Percentiles rank a stretch among this genome's conserved stretches.
These are phyloP conservation scores for Pantherophis vulpinus DNA, from an alignment of 2,797 vertebrate species.

Conservation along the genomic window DNA sequence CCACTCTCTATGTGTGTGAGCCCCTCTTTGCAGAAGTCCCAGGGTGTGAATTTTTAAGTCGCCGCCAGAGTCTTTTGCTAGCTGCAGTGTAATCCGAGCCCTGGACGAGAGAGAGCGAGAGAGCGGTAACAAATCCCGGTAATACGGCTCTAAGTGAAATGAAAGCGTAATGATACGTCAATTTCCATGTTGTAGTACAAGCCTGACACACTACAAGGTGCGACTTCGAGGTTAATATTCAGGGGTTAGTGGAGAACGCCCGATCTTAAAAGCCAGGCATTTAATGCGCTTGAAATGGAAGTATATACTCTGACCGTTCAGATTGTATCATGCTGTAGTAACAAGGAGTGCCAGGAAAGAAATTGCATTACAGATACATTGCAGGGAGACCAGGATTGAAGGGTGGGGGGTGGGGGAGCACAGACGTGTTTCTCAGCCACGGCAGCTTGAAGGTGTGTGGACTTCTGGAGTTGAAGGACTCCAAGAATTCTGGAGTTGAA, in stretches of 20 bases:
- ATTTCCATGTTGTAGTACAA: neutral
- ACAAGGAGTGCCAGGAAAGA: neutral
- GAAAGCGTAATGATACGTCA: slow-evolving; percentile 6
- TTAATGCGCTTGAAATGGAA: slow-evolving; percentile 7
- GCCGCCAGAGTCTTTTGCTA: neutral
- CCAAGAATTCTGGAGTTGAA: neutral
- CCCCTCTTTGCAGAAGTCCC: neutral
- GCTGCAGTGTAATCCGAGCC: neutral
- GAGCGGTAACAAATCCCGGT: neutral
- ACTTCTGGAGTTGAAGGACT: neutral
- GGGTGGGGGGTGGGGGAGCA: accelerated
- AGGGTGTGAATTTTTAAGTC: neutral
- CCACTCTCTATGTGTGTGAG: neutral
- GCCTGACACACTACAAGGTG: neutral
- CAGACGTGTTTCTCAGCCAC: too few species aligned
- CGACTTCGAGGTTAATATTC: slow-evolving; percentile 9
- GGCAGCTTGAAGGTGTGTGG: too few species aligned
- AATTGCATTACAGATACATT: slow-evolving; percentile 26
- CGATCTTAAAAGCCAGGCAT: slow-evolving; percentile 13
- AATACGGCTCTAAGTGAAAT: neutral
- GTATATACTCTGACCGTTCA: slow-evolving; percentile 1
- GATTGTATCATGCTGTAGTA: neutral
- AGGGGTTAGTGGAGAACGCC: neutral
- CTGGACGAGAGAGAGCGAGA: neutral
- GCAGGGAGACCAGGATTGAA: neutral